Evolutionary conservation across 2,888 invertebrate genomes (phyloP), one percentile per base, ranked within the genome.

Genomic region (Tenthredo livida): DNA sequence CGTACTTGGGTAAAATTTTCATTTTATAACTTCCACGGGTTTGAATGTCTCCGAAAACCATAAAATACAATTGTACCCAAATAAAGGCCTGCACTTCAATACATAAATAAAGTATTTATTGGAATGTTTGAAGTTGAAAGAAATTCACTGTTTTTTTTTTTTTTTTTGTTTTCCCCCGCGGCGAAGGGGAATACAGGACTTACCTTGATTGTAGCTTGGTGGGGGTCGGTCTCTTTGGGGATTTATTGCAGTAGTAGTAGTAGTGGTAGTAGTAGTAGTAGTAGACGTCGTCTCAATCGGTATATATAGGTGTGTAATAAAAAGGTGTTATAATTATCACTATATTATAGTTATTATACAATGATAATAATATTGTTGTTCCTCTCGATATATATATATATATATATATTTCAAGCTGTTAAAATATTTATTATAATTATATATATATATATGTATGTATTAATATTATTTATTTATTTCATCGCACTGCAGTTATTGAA

Each of bases 391-490:
- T 40, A 61, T 84, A 84, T 21, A 78, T 33, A 33, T 33, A 33
- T 37, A 47, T 80, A 84, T 40, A 61, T 84, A 84, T 21, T 83
- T 82, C 84, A 85, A 78, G 67, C 70, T 85, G 84, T 50, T 50
- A n/a, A 50, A 50, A 50, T 61, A 25, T 61, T 61, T 61, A 61
- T 61, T 61, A 61, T 25, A 21, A 58, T 58, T 21, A 58, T 58
- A 7, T 58, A 33, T 2, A 2, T n/a, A n/a, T n/a, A 33, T 29
- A 29, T 29, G 29, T 29, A n/a, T n/a, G 15, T n/a, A 15, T 58
- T 58, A n/a, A 6, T 4, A 58, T 58, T 21, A 21, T 61, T 58
- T 9, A 21, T 61, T 25, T 61, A 21, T 61, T 25, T 61, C 12
- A 25, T 21, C 61, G n/a, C n/a, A 61, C 61, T 61, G 61, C n/a